A percentile compares a stretch with the other conserved stretches of the same genome.
Evolutionary conservation across 2,797 vertebrate species (phyloP).

Genomic region (Balearica regulorum): DNA sequence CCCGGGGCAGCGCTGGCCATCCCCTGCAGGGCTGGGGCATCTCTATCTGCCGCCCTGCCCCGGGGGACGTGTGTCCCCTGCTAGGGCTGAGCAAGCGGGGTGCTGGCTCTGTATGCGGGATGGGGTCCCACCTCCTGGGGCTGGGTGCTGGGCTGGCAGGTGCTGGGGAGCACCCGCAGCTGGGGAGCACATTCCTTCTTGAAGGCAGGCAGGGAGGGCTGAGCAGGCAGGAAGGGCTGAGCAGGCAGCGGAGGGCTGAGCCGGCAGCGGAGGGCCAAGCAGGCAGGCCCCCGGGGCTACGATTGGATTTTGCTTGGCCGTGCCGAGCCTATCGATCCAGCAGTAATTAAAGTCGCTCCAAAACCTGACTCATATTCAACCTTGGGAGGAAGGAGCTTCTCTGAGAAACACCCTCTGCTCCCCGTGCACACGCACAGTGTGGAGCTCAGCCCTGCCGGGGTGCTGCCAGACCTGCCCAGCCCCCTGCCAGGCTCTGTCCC

Average conservation of each 20-base stretch:
- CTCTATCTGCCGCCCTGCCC: neutral
- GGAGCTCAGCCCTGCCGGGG: neutral
- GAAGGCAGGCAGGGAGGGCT: neutral
- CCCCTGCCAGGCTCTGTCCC: neutral
- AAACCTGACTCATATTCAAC: constrained; percentile 68
- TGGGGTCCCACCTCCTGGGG: rapidly evolving
- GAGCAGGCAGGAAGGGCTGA: neutral
- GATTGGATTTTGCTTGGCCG: constrained; percentile 59
- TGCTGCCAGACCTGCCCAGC: neutral
- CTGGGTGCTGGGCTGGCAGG: neutral
- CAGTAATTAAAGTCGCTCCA: constrained; percentile 65
- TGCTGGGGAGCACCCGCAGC: neutral
- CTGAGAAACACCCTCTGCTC: constrained; percentile 10
- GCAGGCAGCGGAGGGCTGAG: neutral
- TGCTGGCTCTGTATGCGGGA: neutral
- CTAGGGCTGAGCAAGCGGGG: neutral
- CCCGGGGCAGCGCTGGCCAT: neutral
- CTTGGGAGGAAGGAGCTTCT: constrained; percentile 35
- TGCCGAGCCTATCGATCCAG: constrained; percentile 57
- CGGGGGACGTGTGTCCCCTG: rapidly evolving
- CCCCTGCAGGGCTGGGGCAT: neutral
- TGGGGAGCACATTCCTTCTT: rapidly evolving
- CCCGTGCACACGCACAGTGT: rapidly evolving
- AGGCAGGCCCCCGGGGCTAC: neutral
- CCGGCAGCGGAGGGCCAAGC: neutral